These are phyloP conservation scores for Acrossocheilus fasciatus DNA, from an alignment of 2,797 vertebrate genomes.

Conservation along the genomic window DNA sequence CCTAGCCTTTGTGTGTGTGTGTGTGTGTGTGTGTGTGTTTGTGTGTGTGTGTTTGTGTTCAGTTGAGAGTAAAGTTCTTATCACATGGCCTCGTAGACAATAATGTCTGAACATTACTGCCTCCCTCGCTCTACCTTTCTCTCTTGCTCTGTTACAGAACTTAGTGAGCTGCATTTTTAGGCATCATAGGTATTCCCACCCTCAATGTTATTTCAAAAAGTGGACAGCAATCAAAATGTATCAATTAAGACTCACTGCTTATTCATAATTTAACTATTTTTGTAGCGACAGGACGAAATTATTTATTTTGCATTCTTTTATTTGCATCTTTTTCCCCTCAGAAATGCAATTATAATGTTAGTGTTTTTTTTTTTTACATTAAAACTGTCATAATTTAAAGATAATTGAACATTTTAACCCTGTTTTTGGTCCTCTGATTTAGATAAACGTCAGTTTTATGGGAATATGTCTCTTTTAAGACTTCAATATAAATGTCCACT, in stretches of 20 bases:
- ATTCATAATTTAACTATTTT: not conserved
- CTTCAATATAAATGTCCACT: not conserved
- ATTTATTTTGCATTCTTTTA: not conserved
- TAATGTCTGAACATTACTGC: conserved; percentile 16
- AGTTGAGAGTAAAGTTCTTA: conserved; percentile 30
- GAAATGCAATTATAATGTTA: not conserved
- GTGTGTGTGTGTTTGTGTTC: conserved; percentile 21
- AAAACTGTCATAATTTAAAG: not conserved
- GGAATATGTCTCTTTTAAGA: not conserved
- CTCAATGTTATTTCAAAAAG: not conserved
- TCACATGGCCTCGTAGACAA: conserved; percentile 21
- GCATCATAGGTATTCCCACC: not conserved
- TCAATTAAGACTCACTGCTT: not conserved
- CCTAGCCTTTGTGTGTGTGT: conserved; percentile 12
- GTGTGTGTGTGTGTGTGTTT: conserved; percentile 4
- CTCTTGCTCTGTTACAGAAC: conserved; percentile 12
- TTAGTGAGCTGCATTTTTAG: not conserved
- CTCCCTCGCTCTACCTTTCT: not conserved
- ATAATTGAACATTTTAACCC: not conserved
- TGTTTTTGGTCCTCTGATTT: not conserved
- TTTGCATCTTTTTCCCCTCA: no score
- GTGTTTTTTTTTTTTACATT: no score
- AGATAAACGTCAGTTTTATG: no score
- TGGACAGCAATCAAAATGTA: not conserved
- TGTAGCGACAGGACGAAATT: not conserved